Conservation (phyloP, 92 coral and sea anemone species). For the Epizoanthus fatuus region DNA sequence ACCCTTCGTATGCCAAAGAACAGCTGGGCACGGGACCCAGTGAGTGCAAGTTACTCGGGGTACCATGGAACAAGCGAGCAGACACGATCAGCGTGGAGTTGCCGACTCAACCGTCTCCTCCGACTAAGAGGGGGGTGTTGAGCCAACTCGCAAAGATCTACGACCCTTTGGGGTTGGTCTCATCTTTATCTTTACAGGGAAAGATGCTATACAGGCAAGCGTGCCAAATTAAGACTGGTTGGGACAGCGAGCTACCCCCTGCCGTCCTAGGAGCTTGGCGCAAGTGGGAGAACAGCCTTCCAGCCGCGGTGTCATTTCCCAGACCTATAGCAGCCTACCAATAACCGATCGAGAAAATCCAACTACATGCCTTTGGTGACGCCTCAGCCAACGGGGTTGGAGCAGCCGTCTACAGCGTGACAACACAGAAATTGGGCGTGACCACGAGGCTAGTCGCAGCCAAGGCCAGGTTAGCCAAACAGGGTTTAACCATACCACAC, state of each 20-base stretch:
- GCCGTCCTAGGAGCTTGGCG: slow-evolving; percentile 21
- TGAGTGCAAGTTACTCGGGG: slow-evolving; percentile 14
- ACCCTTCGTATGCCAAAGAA: slow-evolving; percentile 2
- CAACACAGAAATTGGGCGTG: too few relatives aligned
- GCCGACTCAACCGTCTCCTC: slow-evolving; percentile 28
- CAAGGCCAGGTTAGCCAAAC: slow-evolving; percentile 35
- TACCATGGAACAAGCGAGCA: slow-evolving; percentile 13
- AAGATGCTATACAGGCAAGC: slow-evolving; percentile 17
- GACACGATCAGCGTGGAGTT: slow-evolving; percentile 28
- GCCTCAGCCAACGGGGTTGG: slow-evolving; percentile 25
- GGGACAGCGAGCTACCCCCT: slow-evolving; percentile 1
- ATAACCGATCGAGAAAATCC: slow-evolving; percentile 8
- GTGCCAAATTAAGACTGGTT: slow-evolving; percentile 23
- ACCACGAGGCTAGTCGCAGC: slow-evolving; percentile 12
- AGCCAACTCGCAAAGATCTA: slow-evolving; percentile 38
- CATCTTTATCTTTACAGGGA: slow-evolving; percentile 40
- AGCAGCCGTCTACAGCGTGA: too few relatives aligned
- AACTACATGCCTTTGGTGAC: slow-evolving; percentile 27
- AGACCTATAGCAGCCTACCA: slow-evolving; percentile 1
- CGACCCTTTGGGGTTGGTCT: slow-evolving; percentile 50
- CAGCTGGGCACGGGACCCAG: neutral
- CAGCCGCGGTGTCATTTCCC: neutral
- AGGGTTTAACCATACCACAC: slow-evolving; percentile 26
- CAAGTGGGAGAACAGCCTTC: slow-evolving; percentile 26
- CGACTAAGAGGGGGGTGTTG: slow-evolving; percentile 28